Evolutionary conservation across 2,113 vertebrate genomes (phyloP), one percentile per base, ranked within the genome.

Genomic region (Pelecanus crispus): DNA sequence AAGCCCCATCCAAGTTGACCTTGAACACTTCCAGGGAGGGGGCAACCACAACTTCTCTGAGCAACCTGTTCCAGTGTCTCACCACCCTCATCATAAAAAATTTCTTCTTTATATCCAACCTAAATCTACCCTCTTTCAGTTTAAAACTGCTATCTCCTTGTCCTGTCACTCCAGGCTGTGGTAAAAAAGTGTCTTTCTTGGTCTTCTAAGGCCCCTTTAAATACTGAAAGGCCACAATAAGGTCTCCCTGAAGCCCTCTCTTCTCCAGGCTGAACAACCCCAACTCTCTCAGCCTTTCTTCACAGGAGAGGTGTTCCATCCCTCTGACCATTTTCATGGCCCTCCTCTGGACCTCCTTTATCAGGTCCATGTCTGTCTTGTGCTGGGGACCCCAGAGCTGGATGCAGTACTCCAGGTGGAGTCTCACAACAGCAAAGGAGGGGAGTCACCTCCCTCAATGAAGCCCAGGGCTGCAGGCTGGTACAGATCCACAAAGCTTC

Each of bases 381-480:
- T 26, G 40, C 36, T 67, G 26, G 8, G 34, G 29, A 40, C 34
- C 11, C 13, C 13, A 29, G 18, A 61, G 34, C 20, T 53, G 62
- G 58, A 72, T 10, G 21, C n/a, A 50, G 32, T 9, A 47, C 53
- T 58, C 12, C 31, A 45, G 10, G 25, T 6, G 9, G 18, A 8
- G 17, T 22, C 62, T 62, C 45, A 40, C 13, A 20, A 36, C 34
- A 66, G 56, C 5, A 5, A 38, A 31, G 44, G 28, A 82, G 16
- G 21, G n/a, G 50, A 67, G 68, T 18, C 42, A 53, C 31, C 29
- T 62, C 19, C 4, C 18, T 10, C 10, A 1, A 8, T 0, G 0
- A 68, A 79, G 45, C 20, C 42, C 52, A 75, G 56, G 45, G 42
- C 34, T 62, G 22, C 72, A 82, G 44, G 40, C 47, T 81, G 56